These are phyloP conservation scores for Zaprionus camerounensis DNA, from an alignment of 1,140 invertebrate species.

Conservation along the genomic window DNA sequence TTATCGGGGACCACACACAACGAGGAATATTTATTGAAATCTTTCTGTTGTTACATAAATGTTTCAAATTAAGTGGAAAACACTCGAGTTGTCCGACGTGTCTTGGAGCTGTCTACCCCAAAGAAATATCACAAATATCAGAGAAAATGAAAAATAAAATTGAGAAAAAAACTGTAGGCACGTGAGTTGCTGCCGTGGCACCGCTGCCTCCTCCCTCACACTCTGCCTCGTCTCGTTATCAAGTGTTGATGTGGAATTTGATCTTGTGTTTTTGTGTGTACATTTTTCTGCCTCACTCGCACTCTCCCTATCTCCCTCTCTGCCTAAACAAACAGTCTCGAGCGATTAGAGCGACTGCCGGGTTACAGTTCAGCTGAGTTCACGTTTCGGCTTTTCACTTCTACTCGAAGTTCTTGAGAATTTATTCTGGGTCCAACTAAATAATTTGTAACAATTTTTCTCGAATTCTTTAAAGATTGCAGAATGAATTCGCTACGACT, in stretches of 20 bases:
- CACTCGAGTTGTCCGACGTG: slow-evolving; percentile 52
- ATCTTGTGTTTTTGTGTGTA: slow-evolving; percentile 47
- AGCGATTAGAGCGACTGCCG: slow-evolving; percentile 62
- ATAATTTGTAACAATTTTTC: slow-evolving; percentile 53
- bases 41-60: slow-evolving; percentile 56
- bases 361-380: slow-evolving; percentile 51
- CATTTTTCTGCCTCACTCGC: slow-evolving; percentile 11
- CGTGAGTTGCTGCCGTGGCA: slow-evolving; percentile 45
- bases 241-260: slow-evolving; percentile 78
- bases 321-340: slow-evolving; percentile 71
- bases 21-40: slow-evolving; percentile 70
- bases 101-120: slow-evolving; percentile 24
- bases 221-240: slow-evolving; percentile 35
- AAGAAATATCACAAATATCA: neutral
- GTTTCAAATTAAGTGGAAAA: slow-evolving; percentile 78
- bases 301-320: neutral
- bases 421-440: slow-evolving; percentile 46
- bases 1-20: slow-evolving; percentile 71
- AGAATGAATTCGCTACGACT: slow-evolving; percentile 35
- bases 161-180: slow-evolving; percentile 40
- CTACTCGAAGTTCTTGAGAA: slow-evolving; percentile 20
- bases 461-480: slow-evolving; percentile 54
- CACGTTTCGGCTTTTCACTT: slow-evolving; percentile 19
- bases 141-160: slow-evolving; percentile 9
- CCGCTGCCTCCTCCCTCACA: neutral